Evolutionary conservation across 2,888 invertebrate species (phyloP).

Genomic region (Lydus trimaculatus): DNA sequence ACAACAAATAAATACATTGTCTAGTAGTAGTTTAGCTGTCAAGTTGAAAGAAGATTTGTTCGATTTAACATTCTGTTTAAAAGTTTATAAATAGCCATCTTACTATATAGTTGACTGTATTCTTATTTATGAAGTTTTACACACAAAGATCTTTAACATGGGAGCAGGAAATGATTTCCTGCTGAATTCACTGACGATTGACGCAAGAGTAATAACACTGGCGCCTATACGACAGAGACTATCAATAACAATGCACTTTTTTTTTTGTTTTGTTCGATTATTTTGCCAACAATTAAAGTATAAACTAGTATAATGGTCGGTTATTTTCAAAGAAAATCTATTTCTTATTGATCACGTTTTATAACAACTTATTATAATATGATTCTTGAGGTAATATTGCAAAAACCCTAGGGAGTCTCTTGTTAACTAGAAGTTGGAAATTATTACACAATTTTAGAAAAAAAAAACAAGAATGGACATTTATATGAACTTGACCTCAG

Average conservation of each 20-base stretch:
- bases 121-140: background rate
- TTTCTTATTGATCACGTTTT: background rate
- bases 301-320: background rate
- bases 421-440: too few relatives aligned
- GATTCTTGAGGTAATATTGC: background rate
- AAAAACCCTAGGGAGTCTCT: conserved; percentile 1
- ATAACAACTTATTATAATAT: too few relatives aligned
- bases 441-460: too few relatives aligned
- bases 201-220: conserved; percentile 1
- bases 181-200: conserved; percentile 9
- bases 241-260: background rate
- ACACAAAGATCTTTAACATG: conserved; percentile 4
- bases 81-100: conserved; percentile 8
- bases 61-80: background rate
- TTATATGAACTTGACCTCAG: background rate
- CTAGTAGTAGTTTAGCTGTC: background rate
- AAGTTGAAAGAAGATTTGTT: background rate
- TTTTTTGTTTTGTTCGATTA: background rate
- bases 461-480: too few relatives aligned
- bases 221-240: background rate
- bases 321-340: background rate
- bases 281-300: background rate
- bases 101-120: background rate
- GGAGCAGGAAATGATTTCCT: conserved; percentile 6
- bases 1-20: too few relatives aligned